Conservation (phyloP, 2,113 vertebrate species). For the Brachypodius melanocephalos region DNA sequence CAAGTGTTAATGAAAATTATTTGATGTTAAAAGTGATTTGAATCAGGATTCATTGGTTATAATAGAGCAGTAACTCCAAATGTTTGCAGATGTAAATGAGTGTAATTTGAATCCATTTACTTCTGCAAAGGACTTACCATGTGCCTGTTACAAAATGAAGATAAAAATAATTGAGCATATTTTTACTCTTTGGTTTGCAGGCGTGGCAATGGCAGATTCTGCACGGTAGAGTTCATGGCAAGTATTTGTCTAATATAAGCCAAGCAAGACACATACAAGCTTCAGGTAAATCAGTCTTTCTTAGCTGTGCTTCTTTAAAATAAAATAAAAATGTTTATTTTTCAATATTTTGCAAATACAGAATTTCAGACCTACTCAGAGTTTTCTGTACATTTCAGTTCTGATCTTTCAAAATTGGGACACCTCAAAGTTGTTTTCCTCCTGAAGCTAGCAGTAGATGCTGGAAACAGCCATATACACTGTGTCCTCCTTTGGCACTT, state of each 20-base stretch:
- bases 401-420: neutral
- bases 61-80: neutral
- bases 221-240: neutral
- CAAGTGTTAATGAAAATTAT: neutral
- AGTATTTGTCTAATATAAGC: conserved; percentile 13
- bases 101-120: neutral
- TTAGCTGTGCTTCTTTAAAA: neutral
- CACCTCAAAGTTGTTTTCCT: neutral
- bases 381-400: neutral
- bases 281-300: conserved; percentile 18
- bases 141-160: neutral
- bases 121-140: neutral
- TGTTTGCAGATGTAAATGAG: neutral
- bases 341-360: neutral
- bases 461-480: neutral
- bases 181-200: conserved; percentile 42
- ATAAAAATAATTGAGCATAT: neutral
- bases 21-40: neutral
- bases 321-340: neutral
- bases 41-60: neutral
- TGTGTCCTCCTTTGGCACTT: neutral
- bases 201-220: neutral
- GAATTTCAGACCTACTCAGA: neutral
- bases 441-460: neutral
- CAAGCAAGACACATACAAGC: neutral